Conservation (phyloP, 2,113 vertebrate genomes). For the Tragelaphus imberbis region DNA sequence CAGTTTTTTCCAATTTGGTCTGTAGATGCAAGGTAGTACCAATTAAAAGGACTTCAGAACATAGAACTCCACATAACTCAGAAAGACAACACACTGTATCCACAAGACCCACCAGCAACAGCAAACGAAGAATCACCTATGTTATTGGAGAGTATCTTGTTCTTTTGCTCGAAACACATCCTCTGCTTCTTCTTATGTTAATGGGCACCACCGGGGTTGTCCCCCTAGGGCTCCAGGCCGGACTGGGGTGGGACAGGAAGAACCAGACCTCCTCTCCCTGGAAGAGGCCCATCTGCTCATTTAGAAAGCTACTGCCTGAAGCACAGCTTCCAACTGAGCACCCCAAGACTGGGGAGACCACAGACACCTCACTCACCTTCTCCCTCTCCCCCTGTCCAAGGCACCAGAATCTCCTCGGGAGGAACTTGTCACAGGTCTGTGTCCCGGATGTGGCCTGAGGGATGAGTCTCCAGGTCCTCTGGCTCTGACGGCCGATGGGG, state of each 20-base stretch:
- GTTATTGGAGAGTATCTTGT: background rate
- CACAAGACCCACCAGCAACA: background rate
- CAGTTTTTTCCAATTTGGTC: background rate
- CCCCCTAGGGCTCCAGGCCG: rapidly evolving
- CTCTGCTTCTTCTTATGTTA: background rate
- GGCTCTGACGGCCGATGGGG: background rate
- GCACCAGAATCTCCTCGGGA: too few species aligned
- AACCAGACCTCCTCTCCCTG: background rate
- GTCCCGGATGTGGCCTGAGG: background rate
- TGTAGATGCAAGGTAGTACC: background rate
- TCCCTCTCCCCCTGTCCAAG: background rate
- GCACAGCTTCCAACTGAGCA: background rate
- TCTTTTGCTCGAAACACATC: background rate
- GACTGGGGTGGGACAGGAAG: background rate
- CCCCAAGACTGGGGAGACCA: background rate
- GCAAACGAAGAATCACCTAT: background rate
- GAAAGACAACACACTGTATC: background rate
- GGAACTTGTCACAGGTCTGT: background rate
- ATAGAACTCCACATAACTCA: background rate
- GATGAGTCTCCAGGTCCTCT: background rate
- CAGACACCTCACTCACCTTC: background rate
- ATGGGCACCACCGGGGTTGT: background rate
- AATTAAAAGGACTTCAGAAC: background rate
- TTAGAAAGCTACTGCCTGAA: background rate
- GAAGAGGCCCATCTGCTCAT: background rate